Evolutionary conservation across 2,797 vertebrate species (phyloP), one percentile per base, ranked within the genome.

Genomic region (Delichon dasypus): DNA sequence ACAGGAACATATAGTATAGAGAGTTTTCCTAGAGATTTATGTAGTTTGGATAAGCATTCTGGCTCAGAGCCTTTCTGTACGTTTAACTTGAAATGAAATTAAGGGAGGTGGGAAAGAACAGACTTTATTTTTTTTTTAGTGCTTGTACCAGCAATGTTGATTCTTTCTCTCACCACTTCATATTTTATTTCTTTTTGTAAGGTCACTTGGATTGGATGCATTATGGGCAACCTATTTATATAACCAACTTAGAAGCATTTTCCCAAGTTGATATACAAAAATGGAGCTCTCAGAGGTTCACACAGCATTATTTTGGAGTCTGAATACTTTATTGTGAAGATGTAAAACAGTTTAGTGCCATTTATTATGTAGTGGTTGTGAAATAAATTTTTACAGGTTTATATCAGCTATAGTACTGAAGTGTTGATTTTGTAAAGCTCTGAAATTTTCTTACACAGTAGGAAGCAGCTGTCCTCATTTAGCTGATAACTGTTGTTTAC

Each of bases 21-120:
- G 61, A 86, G 44, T 88, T 91, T 95, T 42, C 85, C 54, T 72
- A 61, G 58, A 91, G 91, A 91, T 96, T 94, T 94, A 95, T 91
- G 70, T 78, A 51, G 70, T 86, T 91, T 91, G 93, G 70, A 91
- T 93, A 95, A 94, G 79, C 16, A 18, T 94, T 83, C 71, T 95
- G 91, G 79, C 94, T 81, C 71, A 55, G 80, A 93, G 66, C 71
- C 85, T 86, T 95, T 93, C 76, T 90, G 11, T 84, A 55, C 76
- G 70, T 90, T 94, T 94, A 79, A 78, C 45, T 90, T 81, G 47
- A 96, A 90, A 84, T 66, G 18, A 84, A 68, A 94, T 88, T 73
- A 92, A 45, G 64, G 81, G 50, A 91, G 44, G 61, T 0, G 1
- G 66, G n/a, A 73, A 91, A 79, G 27, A 88, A 55, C 34, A 90